A percentile compares a stretch with the other conserved stretches of the same genome.
phyloP scores from a whole-genome alignment of 2,888 invertebrate genomes.

The Rhopalosiphum nymphaeae region DNA sequence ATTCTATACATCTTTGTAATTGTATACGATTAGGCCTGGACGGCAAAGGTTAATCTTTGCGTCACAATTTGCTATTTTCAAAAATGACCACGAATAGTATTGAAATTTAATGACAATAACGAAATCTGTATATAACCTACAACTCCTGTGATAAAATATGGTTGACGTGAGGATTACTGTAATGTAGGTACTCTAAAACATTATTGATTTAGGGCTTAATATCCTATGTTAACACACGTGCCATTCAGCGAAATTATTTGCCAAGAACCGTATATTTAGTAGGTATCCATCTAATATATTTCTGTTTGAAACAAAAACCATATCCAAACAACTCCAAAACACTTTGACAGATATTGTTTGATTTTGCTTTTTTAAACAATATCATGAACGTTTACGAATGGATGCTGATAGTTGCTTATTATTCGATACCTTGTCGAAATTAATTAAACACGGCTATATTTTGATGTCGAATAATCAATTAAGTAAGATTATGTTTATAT shows the following conservation, averaged over 20 bases:
- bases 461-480: neutral
- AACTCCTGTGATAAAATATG: neutral
- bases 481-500: neutral
- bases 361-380: neutral
- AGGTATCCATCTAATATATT: neutral
- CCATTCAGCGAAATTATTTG: neutral
- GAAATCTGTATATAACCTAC: neutral
- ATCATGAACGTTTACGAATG: neutral
- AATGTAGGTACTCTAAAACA: conserved; percentile 9
- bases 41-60: conserved; percentile 35
- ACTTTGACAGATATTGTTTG: neutral
- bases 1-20: conserved; percentile 43
- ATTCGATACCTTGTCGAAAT: neutral
- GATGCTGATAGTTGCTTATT: neutral
- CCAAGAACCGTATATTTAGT: neutral
- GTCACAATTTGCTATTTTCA: neutral
- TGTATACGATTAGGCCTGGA: conserved; percentile 34
- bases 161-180: neutral
- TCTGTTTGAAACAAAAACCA: neutral
- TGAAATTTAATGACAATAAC: neutral
- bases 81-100: neutral
- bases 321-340: neutral
- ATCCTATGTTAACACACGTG: neutral
- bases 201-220: conserved; percentile 1
- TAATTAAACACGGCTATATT: neutral